A percentile compares a stretch with the other conserved stretches of the same genome.
These are phyloP conservation scores for Cyclophora albipunctata DNA, from an alignment of 2,888 invertebrate genomes.

Conservation along the genomic window DNA sequence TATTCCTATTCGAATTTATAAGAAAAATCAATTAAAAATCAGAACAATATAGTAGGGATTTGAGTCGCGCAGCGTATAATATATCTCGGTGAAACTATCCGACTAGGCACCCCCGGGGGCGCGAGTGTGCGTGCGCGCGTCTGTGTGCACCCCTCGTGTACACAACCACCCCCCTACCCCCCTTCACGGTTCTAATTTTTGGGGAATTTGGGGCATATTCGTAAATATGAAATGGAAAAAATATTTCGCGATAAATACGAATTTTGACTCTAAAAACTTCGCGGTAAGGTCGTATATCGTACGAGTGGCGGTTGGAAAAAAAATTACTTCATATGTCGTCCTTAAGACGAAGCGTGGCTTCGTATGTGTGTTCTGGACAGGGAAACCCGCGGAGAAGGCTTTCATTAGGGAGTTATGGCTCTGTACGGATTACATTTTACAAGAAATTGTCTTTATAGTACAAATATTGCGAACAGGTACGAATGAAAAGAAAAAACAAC, in stretches of 20 bases:
- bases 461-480: no score
- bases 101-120: conserved; percentile 22
- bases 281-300: conserved; percentile 35
- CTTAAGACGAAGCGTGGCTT: conserved; percentile 74
- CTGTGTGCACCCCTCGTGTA: conserved; percentile 7
- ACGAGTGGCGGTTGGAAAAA: conserved; percentile 56
- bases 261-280: conserved; percentile 32
- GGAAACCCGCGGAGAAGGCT: conserved; percentile 33
- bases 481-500: no score
- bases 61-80: conserved; percentile 44
- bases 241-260: conserved; percentile 57
- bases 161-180: conserved; percentile 34
- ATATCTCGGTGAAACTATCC: conserved; percentile 72
- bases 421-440: no score
- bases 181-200: conserved; percentile 77
- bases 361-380: conserved; percentile 67
- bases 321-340: conserved; percentile 77
- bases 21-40: conserved; percentile 31
- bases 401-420: conserved; percentile 4
- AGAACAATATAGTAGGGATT: conserved; percentile 33
- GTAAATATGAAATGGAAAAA: conserved; percentile 77
- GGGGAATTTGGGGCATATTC: conserved; percentile 77
- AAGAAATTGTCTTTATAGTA: no score
- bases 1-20: neutral
- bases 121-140: conserved; percentile 27